Percentiles rank a stretch among this genome's conserved stretches.
phyloP scores from a whole-genome alignment of 2,888 invertebrate genomes.

The Torymus tubicola region DNA sequence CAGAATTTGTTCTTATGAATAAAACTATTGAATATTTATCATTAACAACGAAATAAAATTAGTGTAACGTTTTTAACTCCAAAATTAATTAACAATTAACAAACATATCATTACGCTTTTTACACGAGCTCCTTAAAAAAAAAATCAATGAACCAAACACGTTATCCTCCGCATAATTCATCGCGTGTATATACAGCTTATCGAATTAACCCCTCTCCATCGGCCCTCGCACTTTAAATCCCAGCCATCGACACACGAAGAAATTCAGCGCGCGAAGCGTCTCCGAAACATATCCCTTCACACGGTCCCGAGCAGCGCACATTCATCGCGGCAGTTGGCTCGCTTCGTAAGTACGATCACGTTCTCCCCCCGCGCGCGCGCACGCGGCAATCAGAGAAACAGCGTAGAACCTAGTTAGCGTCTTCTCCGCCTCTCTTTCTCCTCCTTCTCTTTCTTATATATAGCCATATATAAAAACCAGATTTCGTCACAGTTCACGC shows the following conservation, averaged over 20 bases:
- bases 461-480: background rate
- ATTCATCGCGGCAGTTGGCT: background rate
- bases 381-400: constrained; percentile 41
- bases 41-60: too few species aligned
- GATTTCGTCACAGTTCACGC: constrained; percentile 26
- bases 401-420: constrained; percentile 45
- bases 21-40: too few species aligned
- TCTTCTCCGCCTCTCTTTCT: background rate
- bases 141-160: too few species aligned
- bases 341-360: constrained; percentile 37
- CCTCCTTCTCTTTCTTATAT: background rate
- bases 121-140: too few species aligned
- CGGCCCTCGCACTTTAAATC: background rate
- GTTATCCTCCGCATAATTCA: too few species aligned
- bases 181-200: background rate
- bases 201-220: constrained; percentile 2
- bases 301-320: constrained; percentile 24
- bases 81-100: too few species aligned
- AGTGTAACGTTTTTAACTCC: too few species aligned
- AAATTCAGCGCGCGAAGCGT: background rate
- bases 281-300: constrained; percentile 41
- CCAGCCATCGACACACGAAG: background rate
- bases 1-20: too few species aligned
- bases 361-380: constrained; percentile 5
- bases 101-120: too few species aligned